Conservation (phyloP, 2,888 invertebrate genomes). For the Nemapogon koenigi region DNA sequence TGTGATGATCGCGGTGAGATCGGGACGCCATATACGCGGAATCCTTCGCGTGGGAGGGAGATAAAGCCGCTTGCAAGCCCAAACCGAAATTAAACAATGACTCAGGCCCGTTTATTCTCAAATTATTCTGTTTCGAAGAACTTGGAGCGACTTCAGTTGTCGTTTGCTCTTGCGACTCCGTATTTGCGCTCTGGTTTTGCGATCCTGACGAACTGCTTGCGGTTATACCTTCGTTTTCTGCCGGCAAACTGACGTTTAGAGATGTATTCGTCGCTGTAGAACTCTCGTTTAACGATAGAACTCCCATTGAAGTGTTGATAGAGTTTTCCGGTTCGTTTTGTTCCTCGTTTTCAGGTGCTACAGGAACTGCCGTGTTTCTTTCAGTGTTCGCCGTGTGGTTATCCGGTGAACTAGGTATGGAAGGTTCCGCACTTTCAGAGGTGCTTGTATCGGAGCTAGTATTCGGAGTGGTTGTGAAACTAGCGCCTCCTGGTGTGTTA, state of each 20-base stretch:
- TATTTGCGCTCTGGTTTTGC: conserved; percentile 25
- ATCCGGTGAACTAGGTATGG: conserved; percentile 73
- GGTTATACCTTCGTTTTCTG: conserved; percentile 46
- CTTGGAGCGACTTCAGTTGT: conserved; percentile 33
- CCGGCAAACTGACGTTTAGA: conserved; percentile 44
- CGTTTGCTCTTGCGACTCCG: too few relatives aligned
- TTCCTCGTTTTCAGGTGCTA: conserved; percentile 24
- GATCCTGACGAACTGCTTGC: conserved; percentile 27
- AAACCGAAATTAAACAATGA: conserved; percentile 43
- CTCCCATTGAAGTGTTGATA: conserved; percentile 44
- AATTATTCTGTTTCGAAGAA: conserved; percentile 33
- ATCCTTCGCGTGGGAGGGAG: conserved; percentile 45
- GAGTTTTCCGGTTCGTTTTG: conserved; percentile 25
- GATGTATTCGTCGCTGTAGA: conserved; percentile 55
- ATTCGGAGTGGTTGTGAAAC: conserved; percentile 73
- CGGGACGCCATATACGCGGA: conserved; percentile 30
- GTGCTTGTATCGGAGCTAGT: conserved; percentile 75
- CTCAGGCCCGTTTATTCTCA: conserved; percentile 36
- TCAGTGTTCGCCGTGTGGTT: conserved; percentile 41
- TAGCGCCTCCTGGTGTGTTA: conserved; percentile 66
- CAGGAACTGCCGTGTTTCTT: conserved; percentile 27
- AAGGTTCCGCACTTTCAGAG: conserved; percentile 74
- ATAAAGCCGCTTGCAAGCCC: conserved; percentile 44
- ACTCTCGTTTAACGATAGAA: conserved; percentile 47
- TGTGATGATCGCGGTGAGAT: conserved; percentile 33